Evolutionary conservation across 2,113 vertebrate genomes (phyloP), one percentile per base, ranked within the genome.

Genomic region (Neolamprologus toae): DNA sequence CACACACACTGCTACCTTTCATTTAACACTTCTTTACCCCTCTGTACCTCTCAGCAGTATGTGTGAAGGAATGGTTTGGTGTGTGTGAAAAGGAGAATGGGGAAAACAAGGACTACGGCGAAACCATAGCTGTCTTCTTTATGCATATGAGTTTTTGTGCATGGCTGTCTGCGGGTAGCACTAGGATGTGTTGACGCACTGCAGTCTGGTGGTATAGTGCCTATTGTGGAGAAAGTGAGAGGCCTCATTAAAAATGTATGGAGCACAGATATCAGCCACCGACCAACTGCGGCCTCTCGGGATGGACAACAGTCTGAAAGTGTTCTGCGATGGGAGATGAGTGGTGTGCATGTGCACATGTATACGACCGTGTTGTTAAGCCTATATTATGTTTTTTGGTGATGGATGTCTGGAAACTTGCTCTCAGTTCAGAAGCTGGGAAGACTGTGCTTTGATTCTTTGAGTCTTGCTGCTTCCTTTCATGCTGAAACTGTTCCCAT

Each of bases 141-240:
- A 81, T 88, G 89, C 53, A 7, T 49, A 73, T 59, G 82, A 76
- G 73, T n/a, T 79, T 83, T 57, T 80, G 78, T 51, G 66, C 83
- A 7, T 14, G 81, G 23, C 45, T 82, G 78, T 90, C 82, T 83
- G 85, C 2, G 57, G 73, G 86, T 42, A 37, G 88, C 89, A 91
- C 88, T 79, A 54, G 91, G 86, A 89, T 93, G 91, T 96, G 95
- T 96, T 94, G 90, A 93, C 87, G 92, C 94, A 95, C 89, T 96
- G 94, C 95, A 95, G 93, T 92, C 92, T 90, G 68, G 92, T 89
- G 93, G 91, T 96, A 95, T 91, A 95, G 91, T 93, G 93, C 94
- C 93, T 94, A 49, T 94, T 94, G 94, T 95, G 94, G 94, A 95
- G 92, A 94, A 95, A 95, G 94, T 95, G 93, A 95, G 94, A 94